Conservation (phyloP, 23 tunicate species). For the Oikopleura dioica region DNA sequence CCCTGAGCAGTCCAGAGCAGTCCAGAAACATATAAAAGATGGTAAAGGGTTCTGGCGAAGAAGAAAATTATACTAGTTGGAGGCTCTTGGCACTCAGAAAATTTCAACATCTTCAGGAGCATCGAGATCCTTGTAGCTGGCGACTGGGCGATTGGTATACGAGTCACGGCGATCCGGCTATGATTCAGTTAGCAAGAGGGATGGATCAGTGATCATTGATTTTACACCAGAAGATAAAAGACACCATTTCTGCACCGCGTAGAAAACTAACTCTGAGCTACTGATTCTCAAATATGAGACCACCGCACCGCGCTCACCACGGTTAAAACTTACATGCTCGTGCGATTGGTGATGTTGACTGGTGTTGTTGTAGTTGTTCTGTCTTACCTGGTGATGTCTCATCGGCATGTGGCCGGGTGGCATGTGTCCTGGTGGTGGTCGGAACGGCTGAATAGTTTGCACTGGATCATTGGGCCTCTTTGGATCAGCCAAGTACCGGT, state of each 20-base stretch:
- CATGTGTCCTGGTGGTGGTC: slow-evolving; percentile 31
- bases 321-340: not conserved
- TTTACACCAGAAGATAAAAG: not conserved
- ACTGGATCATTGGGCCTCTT: slow-evolving; percentile 72
- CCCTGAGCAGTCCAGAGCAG: too few species aligned
- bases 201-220: not conserved
- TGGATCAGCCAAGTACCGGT: slow-evolving; percentile 82
- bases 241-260: not conserved
- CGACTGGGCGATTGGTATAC: slow-evolving; percentile 24
- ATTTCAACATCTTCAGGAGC: slow-evolving; percentile 77
- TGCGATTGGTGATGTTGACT: not conserved
- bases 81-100: not conserved
- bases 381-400: slow-evolving; percentile 41
- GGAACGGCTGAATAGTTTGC: slow-evolving; percentile 21
- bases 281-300: not conserved
- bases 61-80: not conserved
- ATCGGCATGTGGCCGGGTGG: slow-evolving; percentile 43
- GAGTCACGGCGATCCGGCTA: not conserved
- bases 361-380: not conserved
- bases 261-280: too few species aligned
- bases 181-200: not conserved
- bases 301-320: not conserved
- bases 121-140: slow-evolving; percentile 75
- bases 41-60: too few species aligned
- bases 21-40: too few species aligned